Base-by-base conservation (phyloP, 2,797 vertebrate genomes). In the Sandelia bainsii region DNA sequence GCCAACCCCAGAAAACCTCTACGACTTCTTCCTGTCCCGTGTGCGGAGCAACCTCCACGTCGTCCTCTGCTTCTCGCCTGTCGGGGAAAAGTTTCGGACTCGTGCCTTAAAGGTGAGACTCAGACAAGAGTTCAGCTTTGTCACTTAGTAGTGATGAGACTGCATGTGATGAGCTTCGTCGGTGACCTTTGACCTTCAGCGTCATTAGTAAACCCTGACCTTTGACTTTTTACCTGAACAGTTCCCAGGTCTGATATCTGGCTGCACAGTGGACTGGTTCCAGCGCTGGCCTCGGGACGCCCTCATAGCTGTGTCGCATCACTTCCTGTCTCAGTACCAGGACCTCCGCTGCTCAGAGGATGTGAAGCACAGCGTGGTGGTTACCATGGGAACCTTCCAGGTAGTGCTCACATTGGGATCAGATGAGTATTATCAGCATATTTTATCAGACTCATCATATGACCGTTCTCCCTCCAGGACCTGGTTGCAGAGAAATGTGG, bases 211-310 rank as follows among this genome's bases (percentile, higher is more conserved):
- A 32, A 0, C 50, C 9, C 19, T 72, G 29, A 62, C 14, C 16
- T 20, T 5, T 68, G 72, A 71, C 65, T 62, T 69, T 11, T 79
- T 61, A 62, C 61, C 51, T 40, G 4, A 12, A 17, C 82, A 91
- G 90, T 96, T 96, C 67, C 95, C 95, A 1, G 95, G 93, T 25
- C 89, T 96, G 77, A 96, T 96, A 80, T 96, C 95, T 0, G 95
- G 95, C 75, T 96, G 95, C 81, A 96, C 95, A 0, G 87, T 96
- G 69, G 95, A 96, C 91, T 96, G 95, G 95, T 96, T 96, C 85
- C 95, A 95, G 73, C 60, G 79, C 42, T 96, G 96, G 95, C 96
- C 96, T 14, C 92, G 91, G 49, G 95, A 96, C 56, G 96, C 96
- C 62, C 93, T 96, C 50, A 91, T 94, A 44, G 95, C 95, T 12